A percentile compares a stretch with the other conserved stretches of the same genome.
Conservation (phyloP, 2,888 invertebrate genomes). For the Lepeophtheirus nordmannii region DNA sequence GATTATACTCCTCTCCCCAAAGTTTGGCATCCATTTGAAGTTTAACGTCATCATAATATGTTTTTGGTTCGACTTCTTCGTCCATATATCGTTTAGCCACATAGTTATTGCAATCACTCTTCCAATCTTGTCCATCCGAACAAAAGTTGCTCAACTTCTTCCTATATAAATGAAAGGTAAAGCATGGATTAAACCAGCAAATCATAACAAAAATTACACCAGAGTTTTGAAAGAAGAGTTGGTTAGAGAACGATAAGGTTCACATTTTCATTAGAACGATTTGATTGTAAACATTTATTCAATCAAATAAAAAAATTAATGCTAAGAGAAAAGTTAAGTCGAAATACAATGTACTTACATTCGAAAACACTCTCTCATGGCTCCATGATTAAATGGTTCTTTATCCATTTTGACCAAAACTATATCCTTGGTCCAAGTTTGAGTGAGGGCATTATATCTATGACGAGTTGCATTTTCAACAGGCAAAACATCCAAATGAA, state of each 20-base stretch:
- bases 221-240: no score
- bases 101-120: conserved; percentile 38
- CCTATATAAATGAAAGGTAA: conserved; percentile 30
- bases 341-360: conserved; percentile 35
- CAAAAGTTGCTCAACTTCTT: conserved; percentile 37
- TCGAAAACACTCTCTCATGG: conserved; percentile 43
- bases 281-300: no score
- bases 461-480: conserved; percentile 37
- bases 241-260: conserved; percentile 10
- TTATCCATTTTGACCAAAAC: conserved; percentile 40
- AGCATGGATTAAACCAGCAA: no score
- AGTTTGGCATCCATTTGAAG: conserved; percentile 43
- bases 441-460: conserved; percentile 39
- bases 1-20: conserved; percentile 44
- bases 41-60: conserved; percentile 42
- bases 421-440: conserved; percentile 39
- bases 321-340: background rate
- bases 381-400: conserved; percentile 40
- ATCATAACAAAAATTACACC: no score
- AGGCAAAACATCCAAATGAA: conserved; percentile 37
- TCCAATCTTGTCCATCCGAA: conserved; percentile 36
- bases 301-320: no score
- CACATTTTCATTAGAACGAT: no score
- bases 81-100: conserved; percentile 42
- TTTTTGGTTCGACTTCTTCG: conserved; percentile 36